A percentile compares a stretch with the other conserved stretches of the same genome.
Evolutionary conservation across 1,140 invertebrate species (phyloP).

Genomic region (Apis dorsata): DNA sequence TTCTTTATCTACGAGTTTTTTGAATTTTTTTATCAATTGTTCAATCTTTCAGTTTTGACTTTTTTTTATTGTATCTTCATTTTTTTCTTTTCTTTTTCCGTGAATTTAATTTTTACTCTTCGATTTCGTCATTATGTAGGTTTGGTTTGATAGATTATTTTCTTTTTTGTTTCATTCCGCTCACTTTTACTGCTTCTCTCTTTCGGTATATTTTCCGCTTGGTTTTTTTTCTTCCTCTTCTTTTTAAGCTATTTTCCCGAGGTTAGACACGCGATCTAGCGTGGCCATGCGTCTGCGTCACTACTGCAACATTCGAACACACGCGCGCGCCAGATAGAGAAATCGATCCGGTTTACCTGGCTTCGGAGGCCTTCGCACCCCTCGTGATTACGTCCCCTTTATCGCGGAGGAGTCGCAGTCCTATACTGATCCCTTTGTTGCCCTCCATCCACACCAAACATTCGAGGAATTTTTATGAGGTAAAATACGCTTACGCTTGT

Average conservation of each 20-base stretch:
- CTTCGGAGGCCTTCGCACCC: slow-evolving; percentile 50
- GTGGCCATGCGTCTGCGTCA: slow-evolving; percentile 46
- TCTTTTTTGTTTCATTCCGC: too few species aligned
- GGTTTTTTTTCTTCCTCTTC: neutral
- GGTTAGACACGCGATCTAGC: slow-evolving; percentile 25
- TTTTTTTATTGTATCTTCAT: too few species aligned
- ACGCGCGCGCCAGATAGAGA: slow-evolving; percentile 35
- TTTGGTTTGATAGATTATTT: too few species aligned
- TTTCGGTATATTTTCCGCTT: neutral
- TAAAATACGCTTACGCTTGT: neutral
- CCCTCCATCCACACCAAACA: neutral
- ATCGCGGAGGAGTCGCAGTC: slow-evolving; percentile 18
- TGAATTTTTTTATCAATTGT: too few species aligned
- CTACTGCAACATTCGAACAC: slow-evolving; percentile 21
- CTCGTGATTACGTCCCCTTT: slow-evolving; percentile 25
- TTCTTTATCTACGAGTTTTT: too few species aligned
- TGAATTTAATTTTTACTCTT: too few species aligned
- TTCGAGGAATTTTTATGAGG: slow-evolving; percentile 11
- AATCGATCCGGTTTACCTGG: slow-evolving; percentile 66
- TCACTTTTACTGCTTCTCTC: too few species aligned
- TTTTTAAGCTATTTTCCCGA: neutral
- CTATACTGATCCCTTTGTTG: neutral
- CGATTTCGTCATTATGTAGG: too few species aligned
- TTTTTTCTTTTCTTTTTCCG: too few species aligned
- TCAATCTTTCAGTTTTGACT: too few species aligned